Evolutionary conservation across 2,113 vertebrate genomes (phyloP).

Genomic region (Globicephala melas): DNA sequence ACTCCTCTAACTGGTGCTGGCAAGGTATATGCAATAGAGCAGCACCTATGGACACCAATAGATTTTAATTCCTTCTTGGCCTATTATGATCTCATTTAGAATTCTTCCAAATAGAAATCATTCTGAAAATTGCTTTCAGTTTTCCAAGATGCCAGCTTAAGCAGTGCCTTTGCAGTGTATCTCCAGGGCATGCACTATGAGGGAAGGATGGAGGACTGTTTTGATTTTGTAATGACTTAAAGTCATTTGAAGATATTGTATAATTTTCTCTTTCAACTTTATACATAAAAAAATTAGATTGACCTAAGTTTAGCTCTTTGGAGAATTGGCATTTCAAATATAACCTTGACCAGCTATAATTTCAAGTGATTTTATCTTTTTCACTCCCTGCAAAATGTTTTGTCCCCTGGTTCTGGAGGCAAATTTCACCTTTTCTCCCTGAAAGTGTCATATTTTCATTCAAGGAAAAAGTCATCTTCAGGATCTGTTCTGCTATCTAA

Average conservation of each 20-base stretch:
- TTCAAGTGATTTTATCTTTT: slow-evolving; percentile 50
- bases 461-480: neutral
- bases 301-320: slow-evolving; percentile 61
- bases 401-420: neutral
- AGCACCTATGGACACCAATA: neutral
- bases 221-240: slow-evolving; percentile 67
- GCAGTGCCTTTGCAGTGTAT: neutral
- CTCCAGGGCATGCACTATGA: neutral
- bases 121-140: slow-evolving; percentile 32
- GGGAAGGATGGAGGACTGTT: neutral
- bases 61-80: slow-evolving; percentile 26
- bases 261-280: slow-evolving; percentile 64
- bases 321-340: slow-evolving; percentile 57
- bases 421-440: slow-evolving; percentile 27
- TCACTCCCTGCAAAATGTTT: neutral
- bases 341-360: slow-evolving; percentile 58
- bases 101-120: slow-evolving; percentile 44
- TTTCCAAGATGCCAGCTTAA: slow-evolving; percentile 30
- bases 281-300: slow-evolving; percentile 67
- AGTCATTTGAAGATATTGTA: slow-evolving; percentile 44
- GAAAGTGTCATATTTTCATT: neutral
- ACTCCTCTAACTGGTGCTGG: neutral
- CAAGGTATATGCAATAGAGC: neutral
- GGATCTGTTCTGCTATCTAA: neutral
- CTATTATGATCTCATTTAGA: slow-evolving; percentile 62